These are phyloP conservation scores for Eupithecia abbreviata DNA, from an alignment of 2,888 invertebrate species.

Conservation along the genomic window DNA sequence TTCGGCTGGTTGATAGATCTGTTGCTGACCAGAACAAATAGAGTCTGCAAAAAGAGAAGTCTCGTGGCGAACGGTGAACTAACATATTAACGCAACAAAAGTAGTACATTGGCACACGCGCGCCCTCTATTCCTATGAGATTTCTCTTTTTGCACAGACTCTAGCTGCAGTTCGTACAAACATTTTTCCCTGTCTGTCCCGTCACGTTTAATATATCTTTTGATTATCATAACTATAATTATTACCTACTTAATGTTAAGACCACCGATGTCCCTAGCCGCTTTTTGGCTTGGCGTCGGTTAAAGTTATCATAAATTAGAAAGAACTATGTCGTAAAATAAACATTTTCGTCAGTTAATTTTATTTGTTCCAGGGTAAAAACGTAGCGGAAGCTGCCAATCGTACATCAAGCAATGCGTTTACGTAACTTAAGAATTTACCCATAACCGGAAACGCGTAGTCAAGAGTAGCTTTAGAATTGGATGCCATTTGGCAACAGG, in stretches of 20 bases:
- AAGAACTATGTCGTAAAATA: neutral
- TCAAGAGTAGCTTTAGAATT: constrained; percentile 74
- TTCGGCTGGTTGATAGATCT: neutral
- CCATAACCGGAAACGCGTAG: constrained; percentile 67
- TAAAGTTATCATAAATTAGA: neutral
- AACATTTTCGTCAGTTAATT: neutral
- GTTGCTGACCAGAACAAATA: neutral
- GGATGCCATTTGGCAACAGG: constrained; percentile 38
- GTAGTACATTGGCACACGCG: too few species aligned
- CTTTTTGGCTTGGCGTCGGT: neutral
- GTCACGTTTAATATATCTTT: too few species aligned
- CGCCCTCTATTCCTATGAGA: too few species aligned
- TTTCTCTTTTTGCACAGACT: too few species aligned
- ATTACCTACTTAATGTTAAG: too few species aligned
- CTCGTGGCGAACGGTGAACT: too few species aligned
- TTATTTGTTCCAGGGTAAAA: constrained; percentile 68
- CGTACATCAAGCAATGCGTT: constrained; percentile 41
- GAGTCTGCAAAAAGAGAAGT: too few species aligned
- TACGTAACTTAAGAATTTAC: constrained; percentile 49
- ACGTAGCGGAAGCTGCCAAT: constrained; percentile 51
- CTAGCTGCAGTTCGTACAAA: neutral
- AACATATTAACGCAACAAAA: too few species aligned
- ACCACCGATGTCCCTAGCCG: too few species aligned
- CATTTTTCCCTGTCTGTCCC: too few species aligned
- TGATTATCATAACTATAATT: too few species aligned